Conservation (phyloP, 2,113 vertebrate genomes). For the Xiphorhynchus elegans region DNA sequence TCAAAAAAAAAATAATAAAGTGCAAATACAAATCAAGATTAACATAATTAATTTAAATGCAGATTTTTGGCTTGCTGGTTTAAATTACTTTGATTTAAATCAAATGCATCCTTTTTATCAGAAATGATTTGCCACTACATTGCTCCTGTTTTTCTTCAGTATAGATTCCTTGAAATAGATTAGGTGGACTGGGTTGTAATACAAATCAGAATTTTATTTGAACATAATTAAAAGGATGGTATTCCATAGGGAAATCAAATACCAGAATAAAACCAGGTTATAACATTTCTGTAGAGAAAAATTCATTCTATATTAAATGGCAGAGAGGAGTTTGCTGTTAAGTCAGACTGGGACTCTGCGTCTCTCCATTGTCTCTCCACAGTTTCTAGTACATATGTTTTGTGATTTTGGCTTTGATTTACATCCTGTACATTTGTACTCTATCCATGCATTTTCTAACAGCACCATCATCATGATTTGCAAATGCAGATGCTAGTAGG, state of each 20-base stretch:
- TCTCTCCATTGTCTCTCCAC: background rate
- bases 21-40: background rate
- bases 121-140: background rate
- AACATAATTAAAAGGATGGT: background rate
- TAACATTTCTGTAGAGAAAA: background rate
- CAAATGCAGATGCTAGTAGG: background rate
- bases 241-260: background rate
- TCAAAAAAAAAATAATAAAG: background rate
- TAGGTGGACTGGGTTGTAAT: background rate
- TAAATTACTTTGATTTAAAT: constrained; percentile 4
- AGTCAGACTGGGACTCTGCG: background rate
- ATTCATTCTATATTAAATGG: background rate
- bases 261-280: background rate
- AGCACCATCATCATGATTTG: background rate
- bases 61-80: background rate
- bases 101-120: background rate
- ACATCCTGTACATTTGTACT: background rate
- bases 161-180: background rate
- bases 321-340: background rate
- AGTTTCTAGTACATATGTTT: background rate
- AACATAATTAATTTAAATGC: background rate
- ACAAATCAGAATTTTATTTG: background rate
- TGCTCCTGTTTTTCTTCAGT: background rate
- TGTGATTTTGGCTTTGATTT: background rate
- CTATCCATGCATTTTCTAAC: background rate